phyloP scores from a whole-genome alignment of 1,140 invertebrate species.

The Drosophila fuyamai region DNA sequence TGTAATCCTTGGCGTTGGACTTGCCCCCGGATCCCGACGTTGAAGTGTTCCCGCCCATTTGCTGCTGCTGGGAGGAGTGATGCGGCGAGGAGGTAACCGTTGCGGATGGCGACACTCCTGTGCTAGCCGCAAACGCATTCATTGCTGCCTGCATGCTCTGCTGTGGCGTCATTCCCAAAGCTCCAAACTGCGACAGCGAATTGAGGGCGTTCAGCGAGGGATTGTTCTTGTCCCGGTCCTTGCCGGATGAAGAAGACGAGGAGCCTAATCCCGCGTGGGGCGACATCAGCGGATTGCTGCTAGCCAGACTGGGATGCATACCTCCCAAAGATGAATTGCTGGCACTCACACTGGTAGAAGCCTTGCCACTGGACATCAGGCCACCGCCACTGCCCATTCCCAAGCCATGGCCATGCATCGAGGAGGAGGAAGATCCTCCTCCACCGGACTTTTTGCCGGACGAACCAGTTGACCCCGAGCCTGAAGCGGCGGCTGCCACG shows the following conservation, averaged over 20 bases:
- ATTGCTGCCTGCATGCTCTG: constrained; percentile 84
- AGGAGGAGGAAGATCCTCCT: constrained; percentile 38
- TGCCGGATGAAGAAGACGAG: constrained; percentile 41
- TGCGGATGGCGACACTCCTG: constrained; percentile 44
- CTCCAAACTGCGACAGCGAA: constrained; percentile 79
- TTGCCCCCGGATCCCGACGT: constrained; percentile 43
- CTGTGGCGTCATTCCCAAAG: constrained; percentile 79
- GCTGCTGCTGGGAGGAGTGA: constrained; percentile 43
- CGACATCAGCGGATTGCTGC: constrained; percentile 63
- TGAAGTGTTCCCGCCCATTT: constrained; percentile 27
- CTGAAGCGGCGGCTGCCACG: constrained; percentile 76
- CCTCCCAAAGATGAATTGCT: constrained; percentile 49
- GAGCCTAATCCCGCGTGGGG: constrained; percentile 55
- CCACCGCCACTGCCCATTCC: constrained; percentile 45
- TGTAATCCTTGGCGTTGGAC: constrained; percentile 70
- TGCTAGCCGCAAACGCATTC: constrained; percentile 82
- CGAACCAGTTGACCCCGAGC: constrained; percentile 53
- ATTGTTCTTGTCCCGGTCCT: constrained; percentile 79
- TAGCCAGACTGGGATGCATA: constrained; percentile 54
- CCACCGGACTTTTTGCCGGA: constrained; percentile 80
- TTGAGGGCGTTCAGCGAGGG: constrained; percentile 82
- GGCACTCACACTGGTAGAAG: constrained; percentile 63
- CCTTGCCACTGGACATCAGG: constrained; percentile 64
- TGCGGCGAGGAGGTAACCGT: constrained; percentile 62
- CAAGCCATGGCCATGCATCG: constrained; percentile 60